A percentile compares a stretch with the other conserved stretches of the same genome.
Conservation (phyloP, 2,888 invertebrate genomes). For the Pedicia rivosa region DNA sequence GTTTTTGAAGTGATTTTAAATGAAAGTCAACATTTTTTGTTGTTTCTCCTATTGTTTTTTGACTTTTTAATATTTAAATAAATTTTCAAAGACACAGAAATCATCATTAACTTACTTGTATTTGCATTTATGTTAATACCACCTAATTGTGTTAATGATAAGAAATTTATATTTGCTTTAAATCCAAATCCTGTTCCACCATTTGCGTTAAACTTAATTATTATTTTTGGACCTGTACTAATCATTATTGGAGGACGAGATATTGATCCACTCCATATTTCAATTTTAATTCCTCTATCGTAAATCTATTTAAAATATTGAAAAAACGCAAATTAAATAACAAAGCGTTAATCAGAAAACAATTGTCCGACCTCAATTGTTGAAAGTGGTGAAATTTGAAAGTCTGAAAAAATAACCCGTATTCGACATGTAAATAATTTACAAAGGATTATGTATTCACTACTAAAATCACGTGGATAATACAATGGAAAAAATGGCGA, state of each 20-base stretch:
- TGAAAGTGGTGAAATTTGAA: constrained; percentile 45
- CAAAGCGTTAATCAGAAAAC: constrained; percentile 7
- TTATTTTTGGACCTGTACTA: constrained; percentile 43
- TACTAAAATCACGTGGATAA: constrained; percentile 47
- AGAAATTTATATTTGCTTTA: constrained; percentile 37
- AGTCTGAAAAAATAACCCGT: constrained; percentile 48
- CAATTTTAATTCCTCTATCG: constrained; percentile 47
- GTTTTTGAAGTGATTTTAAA: too few species aligned
- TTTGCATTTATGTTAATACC: too few species aligned
- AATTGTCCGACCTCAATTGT: constrained; percentile 56
- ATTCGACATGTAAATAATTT: constrained; percentile 35
- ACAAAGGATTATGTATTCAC: constrained; percentile 47
- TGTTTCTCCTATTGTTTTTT: too few species aligned
- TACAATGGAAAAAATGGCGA: constrained; percentile 52
- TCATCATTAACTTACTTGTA: too few species aligned
- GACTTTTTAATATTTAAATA: too few species aligned
- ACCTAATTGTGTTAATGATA: constrained; percentile 19
- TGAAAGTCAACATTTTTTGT: too few species aligned
- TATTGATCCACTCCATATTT: constrained; percentile 44
- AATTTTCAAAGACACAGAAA: too few species aligned
- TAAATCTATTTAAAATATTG: constrained; percentile 1
- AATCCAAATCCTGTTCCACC: constrained; percentile 50
- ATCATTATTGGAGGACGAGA: constrained; percentile 52
- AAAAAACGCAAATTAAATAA: background rate
- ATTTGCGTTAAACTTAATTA: constrained; percentile 51